These are phyloP conservation scores for Meiosimyza platycephala DNA, from an alignment of 2,888 invertebrate genomes.

Conservation along the genomic window DNA sequence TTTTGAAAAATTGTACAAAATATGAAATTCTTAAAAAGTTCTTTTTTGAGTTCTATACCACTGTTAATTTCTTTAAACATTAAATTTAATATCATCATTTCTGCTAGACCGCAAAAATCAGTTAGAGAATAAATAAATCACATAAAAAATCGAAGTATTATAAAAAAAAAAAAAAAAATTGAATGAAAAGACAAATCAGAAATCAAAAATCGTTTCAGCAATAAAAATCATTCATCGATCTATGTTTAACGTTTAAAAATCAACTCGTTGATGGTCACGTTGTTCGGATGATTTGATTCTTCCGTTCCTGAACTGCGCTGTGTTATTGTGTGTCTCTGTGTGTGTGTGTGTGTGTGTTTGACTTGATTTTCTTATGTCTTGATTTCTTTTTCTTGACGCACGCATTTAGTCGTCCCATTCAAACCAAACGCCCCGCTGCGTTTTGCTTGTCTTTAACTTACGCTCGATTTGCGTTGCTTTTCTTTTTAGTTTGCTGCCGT, in stretches of 20 bases:
- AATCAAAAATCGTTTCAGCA: background rate
- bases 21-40: too few species aligned
- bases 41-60: too few species aligned
- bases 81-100: too few species aligned
- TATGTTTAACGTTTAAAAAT: slow-evolving; percentile 1
- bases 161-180: too few species aligned
- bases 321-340: background rate
- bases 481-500: background rate
- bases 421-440: too few species aligned
- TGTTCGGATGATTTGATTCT: background rate
- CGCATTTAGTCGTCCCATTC: background rate
- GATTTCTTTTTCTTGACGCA: background rate
- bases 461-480: slow-evolving; percentile 8
- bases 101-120: too few species aligned
- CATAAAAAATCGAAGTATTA: too few species aligned
- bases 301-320: background rate
- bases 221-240: slow-evolving; percentile 17
- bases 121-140: too few species aligned
- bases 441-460: background rate
- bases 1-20: too few species aligned
- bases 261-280: background rate
- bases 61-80: too few species aligned
- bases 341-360: background rate
- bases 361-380: slow-evolving; percentile 2
- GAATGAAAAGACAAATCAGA: too few species aligned